Evolutionary conservation across 2,113 vertebrate genomes (phyloP), one percentile per base, ranked within the genome.

Genomic region (Montifringilla adamsi): DNA sequence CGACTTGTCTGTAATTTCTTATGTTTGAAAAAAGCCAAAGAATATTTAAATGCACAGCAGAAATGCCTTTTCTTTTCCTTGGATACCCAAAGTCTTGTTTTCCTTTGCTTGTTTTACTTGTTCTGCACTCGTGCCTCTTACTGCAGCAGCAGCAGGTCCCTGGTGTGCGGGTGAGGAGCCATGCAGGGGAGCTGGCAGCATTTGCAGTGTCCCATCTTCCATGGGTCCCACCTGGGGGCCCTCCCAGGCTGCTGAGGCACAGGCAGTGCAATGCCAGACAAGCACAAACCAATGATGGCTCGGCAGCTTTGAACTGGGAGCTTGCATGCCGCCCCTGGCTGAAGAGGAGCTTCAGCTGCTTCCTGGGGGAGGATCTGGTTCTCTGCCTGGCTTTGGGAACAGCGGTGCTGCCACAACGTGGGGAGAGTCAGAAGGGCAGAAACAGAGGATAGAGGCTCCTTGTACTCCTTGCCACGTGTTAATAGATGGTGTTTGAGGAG

Each of bases 371-470:
- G 78, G 60, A 56, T 62, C 47, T 52, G 72, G 0, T 30, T 70
- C 60, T 58, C 49, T 43, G 0, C 1, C 6, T 24, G 77, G 41
- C 92, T 90, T 69, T 76, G 50, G 2, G 3, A 74, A 1, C 82
- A 70, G 79, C 68, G 24, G 37, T 95, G 94, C 92, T 97, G 93
- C 94, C 93, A 35, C 86, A 31, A 20, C 1, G 80, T 41, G 91
- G 95, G 92, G 49, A 95, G 53, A 31, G 15, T 23, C 90, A 89
- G 93, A 75, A 96, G 78, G 87, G 66, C 83, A 67, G 43, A 55
- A 59, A 18, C 9, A 37, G 58, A 49, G 43, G 23, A 30, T 21
- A 22, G 68, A 70, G 35, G 43, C 14, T 76, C 5, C 37, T 26
- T 33, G 1, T 17, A 2, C 16, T 46, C 28, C 53, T 72, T 76